Percentiles rank a stretch among this genome's conserved stretches.
phyloP scores from a whole-genome alignment of 2,888 invertebrate species.

The Dorcus parallelipipedus region DNA sequence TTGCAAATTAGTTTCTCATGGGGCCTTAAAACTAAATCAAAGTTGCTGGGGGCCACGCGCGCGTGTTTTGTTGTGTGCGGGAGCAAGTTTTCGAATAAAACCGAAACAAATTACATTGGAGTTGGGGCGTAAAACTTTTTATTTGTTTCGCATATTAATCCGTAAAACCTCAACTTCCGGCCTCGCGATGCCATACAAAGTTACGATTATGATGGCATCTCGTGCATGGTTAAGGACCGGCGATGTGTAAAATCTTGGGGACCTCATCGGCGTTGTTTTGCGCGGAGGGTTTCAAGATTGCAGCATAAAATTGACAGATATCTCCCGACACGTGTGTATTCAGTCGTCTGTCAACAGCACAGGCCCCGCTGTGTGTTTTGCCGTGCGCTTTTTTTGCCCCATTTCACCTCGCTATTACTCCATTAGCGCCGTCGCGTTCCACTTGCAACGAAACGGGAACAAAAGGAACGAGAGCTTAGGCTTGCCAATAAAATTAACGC shows the following conservation, averaged over 20 bases:
- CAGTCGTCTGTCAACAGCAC: conserved; percentile 34
- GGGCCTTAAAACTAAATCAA: too few species aligned
- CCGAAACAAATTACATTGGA: too few species aligned
- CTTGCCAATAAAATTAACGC: conserved; percentile 5
- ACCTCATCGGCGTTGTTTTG: conserved; percentile 28
- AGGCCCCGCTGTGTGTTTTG: conserved; percentile 18
- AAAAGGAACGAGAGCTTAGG: not conserved
- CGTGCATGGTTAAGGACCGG: too few species aligned
- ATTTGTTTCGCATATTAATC: too few species aligned
- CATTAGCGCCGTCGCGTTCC: conserved; percentile 11
- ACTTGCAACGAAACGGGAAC: not conserved
- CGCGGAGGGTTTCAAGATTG: conserved; percentile 34
- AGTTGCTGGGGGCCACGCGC: too few species aligned
- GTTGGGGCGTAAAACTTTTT: too few species aligned
- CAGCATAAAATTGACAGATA: conserved; percentile 42
- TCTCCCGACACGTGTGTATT: conserved; percentile 33
- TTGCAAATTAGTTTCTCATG: too few species aligned
- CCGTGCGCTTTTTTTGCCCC: conserved; percentile 11
- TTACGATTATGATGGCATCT: too few species aligned
- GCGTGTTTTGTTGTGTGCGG: too few species aligned
- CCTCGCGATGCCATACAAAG: too few species aligned
- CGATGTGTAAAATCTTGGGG: conserved; percentile 4
- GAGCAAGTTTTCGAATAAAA: too few species aligned
- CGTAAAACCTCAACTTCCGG: too few species aligned
- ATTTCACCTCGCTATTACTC: conserved; percentile 14